These are phyloP conservation scores for Rosalia funebris DNA, from an alignment of 2,888 invertebrate species.

Conservation along the genomic window DNA sequence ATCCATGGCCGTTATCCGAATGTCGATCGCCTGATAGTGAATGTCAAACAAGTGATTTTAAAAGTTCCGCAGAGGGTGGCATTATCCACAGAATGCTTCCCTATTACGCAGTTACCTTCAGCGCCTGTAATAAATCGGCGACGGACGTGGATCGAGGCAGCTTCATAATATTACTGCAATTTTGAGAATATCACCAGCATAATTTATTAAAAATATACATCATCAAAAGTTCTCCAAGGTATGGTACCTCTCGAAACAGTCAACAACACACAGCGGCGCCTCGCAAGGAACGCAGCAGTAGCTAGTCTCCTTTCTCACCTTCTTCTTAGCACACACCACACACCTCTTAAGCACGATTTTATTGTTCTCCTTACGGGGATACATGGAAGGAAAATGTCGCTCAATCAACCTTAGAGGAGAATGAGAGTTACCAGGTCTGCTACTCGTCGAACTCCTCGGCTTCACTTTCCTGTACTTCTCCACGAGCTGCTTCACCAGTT, in stretches of 20 bases:
- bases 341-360: slow-evolving; percentile 11
- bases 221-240: slow-evolving; percentile 6
- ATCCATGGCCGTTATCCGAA: too few species aligned
- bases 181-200: too few species aligned
- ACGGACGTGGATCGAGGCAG: too few species aligned
- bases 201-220: too few species aligned
- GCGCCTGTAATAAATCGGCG: too few species aligned
- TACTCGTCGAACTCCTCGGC: slow-evolving; percentile 12
- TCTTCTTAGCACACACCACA: slow-evolving; percentile 18
- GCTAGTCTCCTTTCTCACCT: slow-evolving; percentile 18
- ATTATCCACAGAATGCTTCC: too few species aligned
- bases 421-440: slow-evolving; percentile 20
- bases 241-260: slow-evolving; percentile 9
- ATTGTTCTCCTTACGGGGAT: slow-evolving; percentile 18
- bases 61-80: too few species aligned
- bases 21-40: too few species aligned
- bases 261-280: slow-evolving; percentile 11
- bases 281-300: slow-evolving; percentile 3
- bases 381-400: slow-evolving; percentile 27
- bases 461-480: slow-evolving; percentile 12
- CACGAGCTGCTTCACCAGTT: background rate
- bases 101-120: too few species aligned
- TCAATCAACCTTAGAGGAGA: slow-evolving; percentile 21
- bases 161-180: too few species aligned
- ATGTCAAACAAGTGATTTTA: too few species aligned